These are phyloP conservation scores for Morpho achilles DNA, from an alignment of 2,888 invertebrate genomes.

Conservation along the genomic window DNA sequence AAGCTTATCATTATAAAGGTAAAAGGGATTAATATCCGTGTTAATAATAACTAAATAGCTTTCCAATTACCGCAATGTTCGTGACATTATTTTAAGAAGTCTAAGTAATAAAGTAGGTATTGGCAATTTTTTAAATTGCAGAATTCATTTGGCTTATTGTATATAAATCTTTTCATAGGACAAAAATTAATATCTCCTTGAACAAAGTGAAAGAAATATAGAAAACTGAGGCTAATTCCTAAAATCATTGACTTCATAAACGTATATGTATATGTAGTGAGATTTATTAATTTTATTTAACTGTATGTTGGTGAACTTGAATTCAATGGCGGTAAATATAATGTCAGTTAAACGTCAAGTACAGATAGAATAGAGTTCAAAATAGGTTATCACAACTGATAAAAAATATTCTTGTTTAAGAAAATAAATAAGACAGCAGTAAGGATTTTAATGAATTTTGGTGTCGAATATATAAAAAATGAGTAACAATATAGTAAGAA, in stretches of 20 bases:
- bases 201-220: no score
- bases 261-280: background rate
- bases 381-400: conserved; percentile 68
- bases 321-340: conserved; percentile 20
- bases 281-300: background rate
- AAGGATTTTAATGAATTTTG: conserved; percentile 13
- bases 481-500: conserved; percentile 47
- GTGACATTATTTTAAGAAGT: no score
- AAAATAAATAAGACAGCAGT: conserved; percentile 35
- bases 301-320: conserved; percentile 9
- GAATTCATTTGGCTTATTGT: no score
- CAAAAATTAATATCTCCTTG: no score
- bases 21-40: no score
- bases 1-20: no score
- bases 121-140: no score
- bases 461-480: conserved; percentile 38
- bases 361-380: conserved; percentile 54
- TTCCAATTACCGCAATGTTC: no score
- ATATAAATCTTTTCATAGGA: no score
- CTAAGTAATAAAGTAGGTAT: no score
- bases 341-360: conserved; percentile 26
- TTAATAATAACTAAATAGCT: no score
- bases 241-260: background rate
- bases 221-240: background rate
- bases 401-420: conserved; percentile 41